Evolutionary conservation across 2,113 vertebrate genomes (phyloP).

Genomic region (Acrocephalus arundinaceus): DNA sequence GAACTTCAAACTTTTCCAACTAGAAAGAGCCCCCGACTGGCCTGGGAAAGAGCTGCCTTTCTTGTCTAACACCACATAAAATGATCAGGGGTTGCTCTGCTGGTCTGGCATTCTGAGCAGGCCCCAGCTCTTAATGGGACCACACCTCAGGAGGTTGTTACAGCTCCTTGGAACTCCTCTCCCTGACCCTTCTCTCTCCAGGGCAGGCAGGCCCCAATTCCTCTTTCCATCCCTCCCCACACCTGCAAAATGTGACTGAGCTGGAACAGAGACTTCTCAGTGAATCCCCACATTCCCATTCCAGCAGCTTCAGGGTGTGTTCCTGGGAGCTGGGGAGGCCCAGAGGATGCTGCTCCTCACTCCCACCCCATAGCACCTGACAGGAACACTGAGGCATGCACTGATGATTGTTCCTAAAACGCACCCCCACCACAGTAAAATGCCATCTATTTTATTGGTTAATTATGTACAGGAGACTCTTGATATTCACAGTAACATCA

Average conservation of each 20-base stretch:
- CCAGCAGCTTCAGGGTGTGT: not conserved
- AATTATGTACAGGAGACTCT: conserved; percentile 56
- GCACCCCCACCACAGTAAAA: not conserved
- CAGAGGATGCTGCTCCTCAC: not conserved
- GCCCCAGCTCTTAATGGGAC: not conserved
- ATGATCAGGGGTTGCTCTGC: not conserved
- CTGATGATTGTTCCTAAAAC: not conserved
- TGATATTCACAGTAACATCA: conserved; percentile 22
- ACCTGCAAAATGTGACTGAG: not conserved
- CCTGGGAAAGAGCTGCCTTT: not conserved
- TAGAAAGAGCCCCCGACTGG: not conserved
- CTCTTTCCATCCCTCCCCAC: not conserved
- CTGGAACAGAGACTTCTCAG: rapidly evolving
- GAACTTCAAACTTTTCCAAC: not conserved
- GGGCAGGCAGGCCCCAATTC: not conserved
- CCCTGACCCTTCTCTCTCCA: rapidly evolving
- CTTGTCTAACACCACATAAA: not conserved
- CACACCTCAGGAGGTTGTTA: not conserved
- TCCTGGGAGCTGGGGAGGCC: not conserved
- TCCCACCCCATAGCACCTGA: not conserved
- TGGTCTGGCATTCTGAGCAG: not conserved
- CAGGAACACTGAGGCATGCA: not conserved
- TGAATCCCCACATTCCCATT: not conserved
- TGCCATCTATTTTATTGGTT: conserved; percentile 61
- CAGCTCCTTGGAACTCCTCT: not conserved